A percentile compares a stretch with the other conserved stretches of the same genome.
These are phyloP conservation scores for Terrapene triunguis DNA, from an alignment of 2,113 vertebrate species.

Conservation along the genomic window DNA sequence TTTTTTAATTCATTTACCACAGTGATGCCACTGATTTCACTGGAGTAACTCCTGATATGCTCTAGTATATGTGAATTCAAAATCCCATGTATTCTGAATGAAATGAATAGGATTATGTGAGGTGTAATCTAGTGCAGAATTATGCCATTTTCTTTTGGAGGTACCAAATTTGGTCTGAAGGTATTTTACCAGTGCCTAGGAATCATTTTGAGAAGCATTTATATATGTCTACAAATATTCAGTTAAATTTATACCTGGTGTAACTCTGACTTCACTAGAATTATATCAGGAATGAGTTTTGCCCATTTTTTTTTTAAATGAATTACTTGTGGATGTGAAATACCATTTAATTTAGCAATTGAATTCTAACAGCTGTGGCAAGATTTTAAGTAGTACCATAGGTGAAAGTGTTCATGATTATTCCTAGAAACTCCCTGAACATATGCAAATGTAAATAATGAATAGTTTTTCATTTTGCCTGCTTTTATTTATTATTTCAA, in stretches of 20 bases:
- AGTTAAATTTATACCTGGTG: not conserved
- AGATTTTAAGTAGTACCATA: not conserved
- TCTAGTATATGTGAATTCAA: not conserved
- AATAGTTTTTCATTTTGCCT: not conserved
- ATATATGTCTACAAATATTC: not conserved
- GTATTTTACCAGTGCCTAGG: not conserved
- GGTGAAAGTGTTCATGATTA: constrained; percentile 11
- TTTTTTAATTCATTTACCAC: not conserved
- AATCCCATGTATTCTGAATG: not conserved
- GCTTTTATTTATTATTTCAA: not conserved
- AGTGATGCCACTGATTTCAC: not conserved
- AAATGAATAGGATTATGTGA: not conserved
- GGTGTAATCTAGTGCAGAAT: not conserved
- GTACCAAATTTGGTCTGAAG: not conserved
- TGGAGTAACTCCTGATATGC: not conserved
- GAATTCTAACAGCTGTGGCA: not conserved
- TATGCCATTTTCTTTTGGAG: not conserved
- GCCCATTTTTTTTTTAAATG: not conserved
- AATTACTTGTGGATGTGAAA: not conserved
- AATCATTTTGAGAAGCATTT: not conserved
- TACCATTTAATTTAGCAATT: not conserved
- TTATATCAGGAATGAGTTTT: not conserved
- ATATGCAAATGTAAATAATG: constrained; percentile 2
- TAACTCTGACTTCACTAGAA: not conserved
- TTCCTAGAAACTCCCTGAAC: not conserved